Evolutionary conservation across 2,113 vertebrate species (phyloP).

Genomic region (Sebastes fasciatus): DNA sequence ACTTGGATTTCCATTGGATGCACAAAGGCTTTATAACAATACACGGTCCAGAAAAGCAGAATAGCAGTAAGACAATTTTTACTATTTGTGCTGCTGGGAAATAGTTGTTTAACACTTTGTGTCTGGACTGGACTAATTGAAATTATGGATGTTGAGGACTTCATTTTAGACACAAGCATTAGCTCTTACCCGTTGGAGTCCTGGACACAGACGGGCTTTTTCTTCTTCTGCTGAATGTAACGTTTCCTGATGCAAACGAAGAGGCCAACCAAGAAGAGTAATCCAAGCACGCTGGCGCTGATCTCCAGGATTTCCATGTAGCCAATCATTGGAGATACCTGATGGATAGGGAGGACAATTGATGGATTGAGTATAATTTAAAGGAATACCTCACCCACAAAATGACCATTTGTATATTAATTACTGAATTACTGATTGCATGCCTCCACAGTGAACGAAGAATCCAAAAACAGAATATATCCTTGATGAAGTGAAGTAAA

Average conservation of each 20-base stretch:
- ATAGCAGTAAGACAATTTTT: too few relatives aligned
- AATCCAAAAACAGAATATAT: too few relatives aligned
- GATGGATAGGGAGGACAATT: not conserved
- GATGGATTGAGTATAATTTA: not conserved
- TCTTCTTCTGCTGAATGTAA: slow-evolving; percentile 85
- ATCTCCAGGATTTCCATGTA: slow-evolving; percentile 87
- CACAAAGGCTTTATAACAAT: not conserved
- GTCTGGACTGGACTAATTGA: too few relatives aligned
- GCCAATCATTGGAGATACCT: slow-evolving; percentile 57
- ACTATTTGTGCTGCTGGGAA: not conserved
- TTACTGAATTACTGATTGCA: too few relatives aligned
- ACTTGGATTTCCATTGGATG: not conserved
- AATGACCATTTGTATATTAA: too few relatives aligned
- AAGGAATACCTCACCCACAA: too few relatives aligned
- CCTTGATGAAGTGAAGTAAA: too few relatives aligned
- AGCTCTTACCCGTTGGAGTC: slow-evolving; percentile 87
- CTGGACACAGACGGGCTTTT: slow-evolving; percentile 88
- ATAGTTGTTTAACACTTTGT: not conserved
- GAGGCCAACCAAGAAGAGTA: slow-evolving; percentile 73
- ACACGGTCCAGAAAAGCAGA: too few relatives aligned
- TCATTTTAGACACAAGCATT: not conserved
- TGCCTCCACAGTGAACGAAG: too few relatives aligned
- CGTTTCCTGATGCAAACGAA: slow-evolving; percentile 83
- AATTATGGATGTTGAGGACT: too few relatives aligned
- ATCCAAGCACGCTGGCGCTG: slow-evolving; percentile 72